Percentiles rank a stretch among this genome's conserved stretches.
Conservation (phyloP, 2,113 vertebrate species). For the Polypterus bichir region DNA sequence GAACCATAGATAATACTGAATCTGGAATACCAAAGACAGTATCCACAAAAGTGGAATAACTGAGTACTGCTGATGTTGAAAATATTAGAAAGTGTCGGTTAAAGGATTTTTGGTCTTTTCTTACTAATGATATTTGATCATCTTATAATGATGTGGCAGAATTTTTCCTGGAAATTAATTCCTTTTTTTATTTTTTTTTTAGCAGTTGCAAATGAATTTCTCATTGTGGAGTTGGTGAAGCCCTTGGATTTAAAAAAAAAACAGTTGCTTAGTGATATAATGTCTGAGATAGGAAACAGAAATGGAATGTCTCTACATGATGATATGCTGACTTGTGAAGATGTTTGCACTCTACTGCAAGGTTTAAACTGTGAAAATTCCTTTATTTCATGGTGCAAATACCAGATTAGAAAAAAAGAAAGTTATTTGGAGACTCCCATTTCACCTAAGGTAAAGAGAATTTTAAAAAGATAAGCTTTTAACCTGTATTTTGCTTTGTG, state of each 20-base stretch:
- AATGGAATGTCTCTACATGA: slow-evolving; percentile 1
- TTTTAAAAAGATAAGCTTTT: too few species aligned
- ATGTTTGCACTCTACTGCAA: slow-evolving; percentile 32
- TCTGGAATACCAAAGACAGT: too few species aligned
- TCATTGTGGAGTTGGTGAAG: slow-evolving; percentile 35
- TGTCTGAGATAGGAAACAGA: slow-evolving; percentile 40
- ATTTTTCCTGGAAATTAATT: background rate
- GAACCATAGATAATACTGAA: too few species aligned
- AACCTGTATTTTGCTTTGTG: too few species aligned
- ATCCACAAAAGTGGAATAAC: too few species aligned
- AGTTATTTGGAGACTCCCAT: too few species aligned
- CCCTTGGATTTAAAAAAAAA: slow-evolving; percentile 33
- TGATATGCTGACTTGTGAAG: slow-evolving; percentile 26
- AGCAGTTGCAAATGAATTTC: slow-evolving; percentile 36
- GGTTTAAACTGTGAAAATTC: slow-evolving; percentile 13
- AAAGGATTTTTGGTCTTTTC: too few species aligned
- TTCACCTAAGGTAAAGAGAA: too few species aligned
- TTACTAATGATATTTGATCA: too few species aligned
- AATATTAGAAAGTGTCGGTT: too few species aligned
- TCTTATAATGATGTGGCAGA: background rate
- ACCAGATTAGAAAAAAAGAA: too few species aligned
- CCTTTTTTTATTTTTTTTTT: background rate
- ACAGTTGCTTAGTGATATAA: slow-evolving; percentile 36
- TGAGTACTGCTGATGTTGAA: too few species aligned
- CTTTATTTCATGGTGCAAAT: background rate